Evolutionary conservation across 2,888 invertebrate genomes (phyloP).

Genomic region (Drosophila falleni): DNA sequence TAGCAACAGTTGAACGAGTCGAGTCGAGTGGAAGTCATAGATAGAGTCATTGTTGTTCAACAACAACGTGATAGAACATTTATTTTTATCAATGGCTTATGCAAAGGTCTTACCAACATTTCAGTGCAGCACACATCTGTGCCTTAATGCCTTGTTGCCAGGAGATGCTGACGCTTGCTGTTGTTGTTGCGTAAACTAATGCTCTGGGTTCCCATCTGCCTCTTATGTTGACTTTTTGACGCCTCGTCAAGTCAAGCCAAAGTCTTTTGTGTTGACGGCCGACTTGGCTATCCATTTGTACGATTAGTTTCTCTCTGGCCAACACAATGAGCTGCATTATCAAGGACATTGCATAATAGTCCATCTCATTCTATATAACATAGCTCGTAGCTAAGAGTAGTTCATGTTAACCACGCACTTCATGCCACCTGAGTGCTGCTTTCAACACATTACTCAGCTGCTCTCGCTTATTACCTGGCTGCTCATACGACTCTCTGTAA

Average conservation of each 20-base stretch:
- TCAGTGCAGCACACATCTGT: slow-evolving; percentile 48
- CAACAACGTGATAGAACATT: slow-evolving; percentile 21
- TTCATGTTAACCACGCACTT: slow-evolving; percentile 35
- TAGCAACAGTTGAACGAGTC: slow-evolving; percentile 30
- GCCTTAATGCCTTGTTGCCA: slow-evolving; percentile 38
- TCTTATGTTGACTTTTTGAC: slow-evolving; percentile 44
- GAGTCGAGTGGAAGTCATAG: slow-evolving; percentile 9
- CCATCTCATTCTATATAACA: neutral
- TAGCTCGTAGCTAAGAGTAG: neutral
- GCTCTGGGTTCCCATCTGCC: slow-evolving; percentile 34
- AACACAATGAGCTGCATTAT: slow-evolving; percentile 59
- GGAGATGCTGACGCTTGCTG: slow-evolving; percentile 30
- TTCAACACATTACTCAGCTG: slow-evolving; percentile 67
- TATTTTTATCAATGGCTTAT: slow-evolving; percentile 59
- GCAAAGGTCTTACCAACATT: slow-evolving; percentile 45
- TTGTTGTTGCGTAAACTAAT: slow-evolving; percentile 30
- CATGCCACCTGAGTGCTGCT: slow-evolving; percentile 48
- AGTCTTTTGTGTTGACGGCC: slow-evolving; percentile 49
- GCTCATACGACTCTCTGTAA: slow-evolving; percentile 49
- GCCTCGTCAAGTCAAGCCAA: slow-evolving; percentile 41
- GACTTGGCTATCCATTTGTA: slow-evolving; percentile 64
- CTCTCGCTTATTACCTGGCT: slow-evolving; percentile 42
- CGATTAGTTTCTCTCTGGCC: slow-evolving; percentile 63
- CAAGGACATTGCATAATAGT: slow-evolving; percentile 62
- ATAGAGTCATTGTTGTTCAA: slow-evolving; percentile 16